phyloP scores from a whole-genome alignment of 2,888 invertebrate species.

The Tachina lurida region DNA sequence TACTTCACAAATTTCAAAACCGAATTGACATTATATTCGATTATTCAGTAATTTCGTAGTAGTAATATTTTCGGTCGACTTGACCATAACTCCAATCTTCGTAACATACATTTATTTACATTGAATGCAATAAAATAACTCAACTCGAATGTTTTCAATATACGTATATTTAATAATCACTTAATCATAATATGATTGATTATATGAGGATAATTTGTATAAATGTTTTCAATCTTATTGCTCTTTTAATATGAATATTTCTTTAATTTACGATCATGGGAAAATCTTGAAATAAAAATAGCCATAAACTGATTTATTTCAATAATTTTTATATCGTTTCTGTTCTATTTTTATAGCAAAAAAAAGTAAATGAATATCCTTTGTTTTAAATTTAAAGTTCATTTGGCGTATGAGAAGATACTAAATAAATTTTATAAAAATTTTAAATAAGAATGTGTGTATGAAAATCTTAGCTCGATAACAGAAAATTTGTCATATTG shows the following conservation, averaged over 20 bases:
- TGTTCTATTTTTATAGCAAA: slow-evolving; percentile 8
- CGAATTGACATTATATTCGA: too few relatives aligned
- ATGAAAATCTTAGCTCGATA: slow-evolving; percentile 43
- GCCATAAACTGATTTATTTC: slow-evolving; percentile 55
- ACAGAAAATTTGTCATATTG: slow-evolving; percentile 49
- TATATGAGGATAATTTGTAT: slow-evolving; percentile 7
- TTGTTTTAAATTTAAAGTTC: slow-evolving; percentile 48
- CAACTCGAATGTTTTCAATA: slow-evolving; percentile 14
- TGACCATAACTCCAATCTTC: neutral
- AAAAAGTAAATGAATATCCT: slow-evolving; percentile 12
- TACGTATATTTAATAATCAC: slow-evolving; percentile 27
- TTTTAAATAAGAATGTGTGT: slow-evolving; percentile 18
- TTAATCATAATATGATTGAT: slow-evolving; percentile 59
- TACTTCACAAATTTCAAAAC: too few relatives aligned
- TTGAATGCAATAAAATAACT: slow-evolving; percentile 38
- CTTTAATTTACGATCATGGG: slow-evolving; percentile 39
- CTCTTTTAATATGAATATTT: neutral
- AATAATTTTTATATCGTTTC: slow-evolving; percentile 12
- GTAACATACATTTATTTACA: neutral
- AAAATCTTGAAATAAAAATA: slow-evolving; percentile 45
- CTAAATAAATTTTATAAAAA: slow-evolving; percentile 23
- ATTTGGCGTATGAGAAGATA: slow-evolving; percentile 26
- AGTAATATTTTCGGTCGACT: neutral
- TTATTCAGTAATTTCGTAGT: too few relatives aligned
- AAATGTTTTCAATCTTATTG: slow-evolving; percentile 17